phyloP scores from a whole-genome alignment of 2,797 vertebrate genomes.

The Enteromius viviparus region DNA sequence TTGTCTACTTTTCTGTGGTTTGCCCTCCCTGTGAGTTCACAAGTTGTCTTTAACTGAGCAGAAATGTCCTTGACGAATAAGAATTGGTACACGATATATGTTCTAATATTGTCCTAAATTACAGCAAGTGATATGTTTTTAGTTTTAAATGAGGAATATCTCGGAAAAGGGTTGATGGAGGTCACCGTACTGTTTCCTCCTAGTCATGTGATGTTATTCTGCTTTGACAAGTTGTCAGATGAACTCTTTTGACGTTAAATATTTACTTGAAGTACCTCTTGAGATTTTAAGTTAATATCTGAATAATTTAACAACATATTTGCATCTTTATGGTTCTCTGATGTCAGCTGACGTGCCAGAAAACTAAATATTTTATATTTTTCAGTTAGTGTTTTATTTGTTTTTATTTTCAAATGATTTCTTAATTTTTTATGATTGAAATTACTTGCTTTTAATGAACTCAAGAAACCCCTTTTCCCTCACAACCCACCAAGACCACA shows the following conservation, averaged over 20 bases:
- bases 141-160: constrained; percentile 15
- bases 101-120: constrained; percentile 56
- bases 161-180: not conserved
- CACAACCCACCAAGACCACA: not conserved
- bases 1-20: constrained; percentile 53
- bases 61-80: constrained; percentile 49
- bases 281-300: not conserved
- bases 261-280: not conserved
- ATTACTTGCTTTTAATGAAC: not conserved
- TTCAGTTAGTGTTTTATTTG: not conserved
- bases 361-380: not conserved
- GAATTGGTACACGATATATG: constrained; percentile 44
- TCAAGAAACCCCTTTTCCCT: not conserved
- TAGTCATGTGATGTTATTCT: not conserved
- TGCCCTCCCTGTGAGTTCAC: constrained; percentile 35
- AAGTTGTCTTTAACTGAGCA: constrained; percentile 51
- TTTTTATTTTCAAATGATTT: not conserved
- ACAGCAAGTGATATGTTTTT: constrained; percentile 63
- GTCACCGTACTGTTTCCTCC: not conserved
- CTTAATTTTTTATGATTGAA: not conserved
- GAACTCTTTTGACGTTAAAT: not conserved
- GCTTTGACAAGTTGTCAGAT: not conserved
- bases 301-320: not conserved
- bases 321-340: not conserved
- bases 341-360: not conserved